Conservation (phyloP, 2,113 vertebrate species). For the Heterotilapia buettikoferi region DNA sequence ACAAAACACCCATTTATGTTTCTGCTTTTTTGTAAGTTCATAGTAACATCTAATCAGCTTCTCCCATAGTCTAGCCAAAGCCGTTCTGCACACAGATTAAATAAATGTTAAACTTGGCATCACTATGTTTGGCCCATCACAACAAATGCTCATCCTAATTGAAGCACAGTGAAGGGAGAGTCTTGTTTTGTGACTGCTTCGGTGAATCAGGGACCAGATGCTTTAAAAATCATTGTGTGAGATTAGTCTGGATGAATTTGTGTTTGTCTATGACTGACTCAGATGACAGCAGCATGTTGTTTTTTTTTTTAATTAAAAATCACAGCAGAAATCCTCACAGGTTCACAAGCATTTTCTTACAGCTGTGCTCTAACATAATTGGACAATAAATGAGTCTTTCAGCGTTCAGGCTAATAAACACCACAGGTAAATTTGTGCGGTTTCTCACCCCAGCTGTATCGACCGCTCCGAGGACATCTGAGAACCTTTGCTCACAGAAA, state of each 20-base stretch:
- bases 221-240: not conserved
- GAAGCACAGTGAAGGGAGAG: not conserved
- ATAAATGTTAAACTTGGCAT: not conserved
- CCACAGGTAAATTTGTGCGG: not conserved
- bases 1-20: not conserved
- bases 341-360: not conserved
- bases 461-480: conserved; percentile 89
- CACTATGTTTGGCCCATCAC: not conserved
- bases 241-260: not conserved
- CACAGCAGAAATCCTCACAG: not conserved
- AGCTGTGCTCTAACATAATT: not conserved
- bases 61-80: not conserved
- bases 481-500: conserved; percentile 95
- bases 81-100: not conserved
- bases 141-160: not conserved
- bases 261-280: not conserved
- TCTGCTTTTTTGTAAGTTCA: not conserved
- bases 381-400: not conserved
- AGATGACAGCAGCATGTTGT: not conserved
- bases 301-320: not conserved
- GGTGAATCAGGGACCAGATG: not conserved
- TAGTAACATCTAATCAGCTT: not conserved
- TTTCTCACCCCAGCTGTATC: conserved; percentile 88
- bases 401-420: not conserved
- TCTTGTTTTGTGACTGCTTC: not conserved